Evolutionary conservation across 2,888 invertebrate species (phyloP), one percentile per base, ranked within the genome.

Genomic region (Pyrocoelia pectoralis): DNA sequence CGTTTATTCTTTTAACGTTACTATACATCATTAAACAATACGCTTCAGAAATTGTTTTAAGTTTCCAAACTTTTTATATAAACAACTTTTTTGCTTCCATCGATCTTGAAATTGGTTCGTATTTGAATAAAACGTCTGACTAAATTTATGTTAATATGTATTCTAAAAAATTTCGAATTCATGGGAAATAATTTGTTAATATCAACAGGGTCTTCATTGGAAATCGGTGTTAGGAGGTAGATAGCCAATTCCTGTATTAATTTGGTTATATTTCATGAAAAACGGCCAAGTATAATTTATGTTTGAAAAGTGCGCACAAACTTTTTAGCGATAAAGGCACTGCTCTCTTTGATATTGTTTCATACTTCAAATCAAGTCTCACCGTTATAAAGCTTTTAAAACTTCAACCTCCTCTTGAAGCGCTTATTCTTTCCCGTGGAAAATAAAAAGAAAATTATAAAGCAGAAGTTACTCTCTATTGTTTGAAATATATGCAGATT

Each of bases 381-480:
- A 51, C 18, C 46, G 54, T 52, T 61, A 46, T 56, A 43, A 52
- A 52, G 61, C 61, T 61, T 61, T 56, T 61, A 61, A 61, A 59
- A 53, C 59, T 53, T 29, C 24, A 43, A 40, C 49, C 24, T 52
- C 41, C 19, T 43, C 38, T 59, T 18, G 24, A 54, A 46, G 28
- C 53, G 2, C 33, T 51, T 29, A 40, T 59, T 52, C 40, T 43
- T 29, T 48, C 46, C 19, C 8, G 33, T 40, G n/a, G 33, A 53
- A 48, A 53, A 57, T 51, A 57, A 49, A 52, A 54, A 24, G 48
- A 18, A 24, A 38, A 53, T 19, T 46, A 15, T 17, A 41, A 52
- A 46, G 53, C 33, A 29, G 33, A 38, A 41, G 52, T 33, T 33
- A 33, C 33, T 24, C 40, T 55, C 40, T 33, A 29, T 56, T 29